Base-by-base conservation (phyloP, 2,888 invertebrate species). In the Isoperla grammatica region DNA sequence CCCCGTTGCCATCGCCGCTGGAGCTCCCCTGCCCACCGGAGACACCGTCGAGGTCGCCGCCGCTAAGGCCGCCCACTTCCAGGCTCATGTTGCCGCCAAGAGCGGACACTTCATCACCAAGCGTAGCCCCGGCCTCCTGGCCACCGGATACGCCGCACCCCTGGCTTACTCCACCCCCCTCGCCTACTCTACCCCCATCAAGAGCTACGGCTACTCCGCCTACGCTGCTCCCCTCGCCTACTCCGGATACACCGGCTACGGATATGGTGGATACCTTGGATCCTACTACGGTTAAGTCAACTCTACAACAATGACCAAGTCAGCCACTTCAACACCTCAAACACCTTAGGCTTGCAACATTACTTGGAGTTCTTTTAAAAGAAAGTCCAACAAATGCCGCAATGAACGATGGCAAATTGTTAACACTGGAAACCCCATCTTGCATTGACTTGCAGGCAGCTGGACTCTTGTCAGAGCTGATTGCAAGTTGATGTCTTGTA, bases 1-100 rank as follows among this genome's bases (percentile, higher is more conserved):
- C 46, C 76, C 74, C 40, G 77, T 76, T 67, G 76, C 76, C 74
- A 77, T 77, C 73, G 76, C 77, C 12, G 77, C 76, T 68, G 74
- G 54, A 43, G 57, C 57, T 5, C 46, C 46, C 46, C 46, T 79
- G 46, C 68, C 67, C 46, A 59, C 60, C 40, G 48, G 20, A 15
- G 62, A 62, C 53, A 60, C 62, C 54, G 54, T 59, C 29, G 62
- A 60, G 48, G 62, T 46, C 17, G 46, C 46, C 46, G 46, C 46
- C 22, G 46, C 46, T 22, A 46, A 46, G 46, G 46, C 46, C 22
- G 19, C 20, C 46, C 46, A 46, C 46, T 20, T 8, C 46, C 46
- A 46, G 46, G 46, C 46, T 22, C 46, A 46, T n/a, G 46, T 22
- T 22, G 46, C 8, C 20, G 46, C 46, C 46, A 46, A 29, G 29